Evolutionary conservation across 2,888 invertebrate genomes (phyloP).

Genomic region (Troides helena): DNA sequence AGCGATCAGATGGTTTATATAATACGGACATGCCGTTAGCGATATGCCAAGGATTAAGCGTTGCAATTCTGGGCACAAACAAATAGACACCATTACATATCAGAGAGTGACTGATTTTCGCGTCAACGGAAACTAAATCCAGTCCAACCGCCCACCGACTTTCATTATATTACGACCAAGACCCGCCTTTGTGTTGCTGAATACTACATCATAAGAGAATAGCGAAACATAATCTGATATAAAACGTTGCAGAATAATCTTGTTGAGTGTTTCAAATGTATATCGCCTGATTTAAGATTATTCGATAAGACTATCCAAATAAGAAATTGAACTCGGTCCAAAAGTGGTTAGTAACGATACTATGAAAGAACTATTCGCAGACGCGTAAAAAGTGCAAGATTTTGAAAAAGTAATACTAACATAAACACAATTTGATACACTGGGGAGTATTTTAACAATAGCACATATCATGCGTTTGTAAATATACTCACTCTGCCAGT

Average conservation of each 20-base stretch:
- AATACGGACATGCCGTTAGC: slow-evolving; percentile 65
- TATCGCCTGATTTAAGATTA: slow-evolving; percentile 19
- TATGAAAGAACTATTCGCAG: slow-evolving; percentile 23
- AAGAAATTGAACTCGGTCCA: slow-evolving; percentile 27
- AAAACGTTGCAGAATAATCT: slow-evolving; percentile 10
- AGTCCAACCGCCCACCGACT: slow-evolving; percentile 39
- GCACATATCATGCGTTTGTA: slow-evolving; percentile 16
- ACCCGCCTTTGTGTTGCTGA: slow-evolving; percentile 3
- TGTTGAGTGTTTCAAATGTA: slow-evolving; percentile 29
- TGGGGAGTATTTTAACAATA: slow-evolving; percentile 8
- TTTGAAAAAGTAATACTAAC: slow-evolving; percentile 16
- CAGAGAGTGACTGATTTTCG: slow-evolving; percentile 62
- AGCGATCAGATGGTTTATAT: slow-evolving; percentile 50
- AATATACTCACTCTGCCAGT: slow-evolving; percentile 22
- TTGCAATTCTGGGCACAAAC: slow-evolving; percentile 68
- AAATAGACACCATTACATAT: slow-evolving; percentile 71
- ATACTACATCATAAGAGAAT: neutral
- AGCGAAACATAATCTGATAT: slow-evolving; percentile 14
- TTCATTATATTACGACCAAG: slow-evolving; percentile 29
- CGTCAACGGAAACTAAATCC: slow-evolving; percentile 47
- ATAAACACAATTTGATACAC: slow-evolving; percentile 9
- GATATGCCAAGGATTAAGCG: slow-evolving; percentile 74
- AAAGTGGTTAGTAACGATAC: slow-evolving; percentile 27
- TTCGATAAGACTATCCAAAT: slow-evolving; percentile 9
- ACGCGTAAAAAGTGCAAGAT: slow-evolving; percentile 18